Percentiles rank a stretch among this genome's conserved stretches.
Evolutionary conservation across 37 sponge, comb jelly and placozoan genomes (phyloP).

Genomic region (Haliclona indistincta): DNA sequence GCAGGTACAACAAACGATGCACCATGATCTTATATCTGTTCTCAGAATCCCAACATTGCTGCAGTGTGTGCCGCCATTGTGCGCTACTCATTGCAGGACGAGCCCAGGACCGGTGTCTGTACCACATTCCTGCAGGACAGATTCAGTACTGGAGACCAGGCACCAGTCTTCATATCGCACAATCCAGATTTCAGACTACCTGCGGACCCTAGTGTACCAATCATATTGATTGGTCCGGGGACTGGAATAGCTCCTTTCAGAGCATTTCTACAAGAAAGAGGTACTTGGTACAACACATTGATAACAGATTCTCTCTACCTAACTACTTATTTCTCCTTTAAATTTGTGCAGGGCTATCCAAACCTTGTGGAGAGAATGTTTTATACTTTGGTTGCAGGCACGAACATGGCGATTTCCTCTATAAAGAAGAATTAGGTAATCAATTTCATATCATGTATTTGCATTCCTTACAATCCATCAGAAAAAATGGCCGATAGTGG

Average conservation of each 20-base stretch:
- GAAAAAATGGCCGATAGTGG: constrained; percentile 31
- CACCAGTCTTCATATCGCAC: constrained; percentile 56
- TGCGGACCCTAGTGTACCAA: constrained; percentile 30
- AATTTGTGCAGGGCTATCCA: constrained; percentile 5
- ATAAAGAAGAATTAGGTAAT: constrained; percentile 51
- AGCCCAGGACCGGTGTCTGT: constrained; percentile 54
- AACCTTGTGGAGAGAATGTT: constrained; percentile 15
- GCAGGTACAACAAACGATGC: constrained; percentile 10
- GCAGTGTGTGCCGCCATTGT: constrained; percentile 67
- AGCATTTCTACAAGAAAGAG: constrained; percentile 71
- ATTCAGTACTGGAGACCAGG: constrained; percentile 5
- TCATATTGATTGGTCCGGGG: constrained; percentile 72
- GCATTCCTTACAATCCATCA: neutral
- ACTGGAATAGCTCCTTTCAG: constrained; percentile 72
- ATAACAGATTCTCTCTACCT: neutral
- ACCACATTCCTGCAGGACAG: constrained; percentile 67
- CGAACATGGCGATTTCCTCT: constrained; percentile 45
- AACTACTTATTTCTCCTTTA: neutral
- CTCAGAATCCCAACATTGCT: constrained; percentile 33
- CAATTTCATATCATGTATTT: neutral
- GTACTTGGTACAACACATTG: constrained; percentile 11
- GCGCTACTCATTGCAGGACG: constrained; percentile 28
- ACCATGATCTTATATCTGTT: neutral
- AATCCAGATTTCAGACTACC: constrained; percentile 70
- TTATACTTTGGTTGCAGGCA: constrained; percentile 64